Base-by-base conservation (phyloP, 2,888 invertebrate genomes). In the Agapostemon virescens region DNA sequence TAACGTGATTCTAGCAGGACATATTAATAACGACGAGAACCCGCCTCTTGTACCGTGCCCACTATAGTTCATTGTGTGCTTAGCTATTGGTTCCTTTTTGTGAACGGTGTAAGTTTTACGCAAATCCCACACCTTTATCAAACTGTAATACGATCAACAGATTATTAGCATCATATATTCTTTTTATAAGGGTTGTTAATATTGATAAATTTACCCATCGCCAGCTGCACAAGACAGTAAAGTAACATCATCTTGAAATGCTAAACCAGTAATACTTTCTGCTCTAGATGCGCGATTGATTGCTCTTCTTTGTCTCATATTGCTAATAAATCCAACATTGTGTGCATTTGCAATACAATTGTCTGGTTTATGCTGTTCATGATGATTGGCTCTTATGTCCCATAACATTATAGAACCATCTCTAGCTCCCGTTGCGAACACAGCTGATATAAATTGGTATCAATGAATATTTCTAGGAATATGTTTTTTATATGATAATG, bases 321-420 rank as follows among this genome's bases (percentile, higher is more conserved):
- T 82, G 77, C 92, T 92, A 0, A 93, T 92, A 1, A 91, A 86
- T 86, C 93, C 93, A 77, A 93, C 93, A 58, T 94, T 93, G 91
- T 97, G 96, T 49, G 96, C 95, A 91, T 94, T 95, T 81, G 93
- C 93, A 58, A 98, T 96, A 72, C 95, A 94, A 91, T 96, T 96
- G 91, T 97, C 97, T 0, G 97, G 95, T 71, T 94, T 94, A 30
- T 94, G 94, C 0, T 93, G 92, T 38, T 93, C 88, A 76, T 90
- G 93, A 17, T 93, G 93, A 77, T 93, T 93, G 33, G 94, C 94
- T 83, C 97, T 93, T 0, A 94, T 95, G 91, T 98, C 98, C 98
- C 98, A 98, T 26, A 98, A 91, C 87, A 97, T 95, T 26, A 98
- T 96, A 86, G 95, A 96, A 0, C 98, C 98, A 93, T 98, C 98